These are phyloP conservation scores for Serilophus lunatus DNA, from an alignment of 2,113 vertebrate genomes.

Conservation along the genomic window DNA sequence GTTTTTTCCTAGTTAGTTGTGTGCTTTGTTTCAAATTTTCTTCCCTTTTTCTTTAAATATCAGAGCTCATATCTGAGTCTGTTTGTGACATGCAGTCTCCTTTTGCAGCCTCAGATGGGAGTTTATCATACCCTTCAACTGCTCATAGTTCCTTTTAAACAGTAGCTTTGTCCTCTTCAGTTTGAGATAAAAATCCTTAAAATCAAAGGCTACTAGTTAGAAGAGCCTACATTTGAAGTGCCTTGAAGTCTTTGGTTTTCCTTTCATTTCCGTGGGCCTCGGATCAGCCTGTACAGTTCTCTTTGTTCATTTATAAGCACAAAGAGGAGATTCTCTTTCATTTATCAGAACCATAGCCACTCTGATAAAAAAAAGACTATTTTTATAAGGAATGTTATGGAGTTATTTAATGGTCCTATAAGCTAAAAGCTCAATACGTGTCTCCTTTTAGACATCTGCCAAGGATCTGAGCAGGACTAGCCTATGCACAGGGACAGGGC, in stretches of 20 bases:
- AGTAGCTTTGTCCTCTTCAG: constrained; percentile 3
- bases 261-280: constrained; percentile 30
- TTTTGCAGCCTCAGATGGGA: background rate
- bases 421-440: background rate
- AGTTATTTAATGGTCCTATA: constrained; percentile 8
- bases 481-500: background rate
- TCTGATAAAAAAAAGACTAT: background rate
- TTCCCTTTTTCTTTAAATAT: background rate
- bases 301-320: constrained; percentile 53
- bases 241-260: constrained; percentile 26
- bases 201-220: constrained; percentile 45
- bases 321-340: constrained; percentile 41
- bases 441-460: background rate
- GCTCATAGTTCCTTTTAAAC: background rate
- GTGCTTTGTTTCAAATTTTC: background rate
- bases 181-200: constrained; percentile 51
- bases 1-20: background rate
- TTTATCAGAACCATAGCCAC: background rate
- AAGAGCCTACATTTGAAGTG: constrained; percentile 27
- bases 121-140: background rate
- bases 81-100: background rate
- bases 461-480: background rate
- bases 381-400: background rate
- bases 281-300: background rate
- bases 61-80: background rate